Evolutionary conservation across 2,797 vertebrate genomes (phyloP), one percentile per base, ranked within the genome.

Genomic region (Peromyscus attwateri): DNA sequence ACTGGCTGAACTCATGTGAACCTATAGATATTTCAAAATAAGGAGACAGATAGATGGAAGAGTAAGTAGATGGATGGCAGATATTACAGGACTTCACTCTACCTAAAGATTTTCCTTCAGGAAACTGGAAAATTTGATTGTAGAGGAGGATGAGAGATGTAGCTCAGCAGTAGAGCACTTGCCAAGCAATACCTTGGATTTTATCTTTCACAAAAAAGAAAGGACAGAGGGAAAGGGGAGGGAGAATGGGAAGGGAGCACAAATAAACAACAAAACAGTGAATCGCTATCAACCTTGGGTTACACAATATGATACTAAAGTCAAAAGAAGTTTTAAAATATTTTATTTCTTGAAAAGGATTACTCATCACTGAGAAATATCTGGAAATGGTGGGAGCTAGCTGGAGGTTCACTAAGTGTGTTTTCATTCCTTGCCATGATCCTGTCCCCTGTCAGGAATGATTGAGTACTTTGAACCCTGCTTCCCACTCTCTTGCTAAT

Each of bases 261-360:
- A 62, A 75, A 64, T 1, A 68, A 68, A 34, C 6, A 16, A 62
- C 57, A 23, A 31, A 52, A 31, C 11, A n/a, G 13, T 29, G 9
- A 77, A 40, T 2, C 55, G 43, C 46, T 91, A 71, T 76, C n/a
- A 93, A 43, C 1, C 60, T 43, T 34, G n/a, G 14, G 62, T 52
- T 96, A 25, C 23, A 90, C 0, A 68, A 71, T 62, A 77, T 2
- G 92, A 60, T 89, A 29, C 0, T 82, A 8, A 70, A 70, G 27
- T 76, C 49, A 85, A 55, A 52, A 29, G 14, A 91, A 89, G 37
- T 87, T 79, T 91, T 75, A 4, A 94, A 77, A 83, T 94, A 64
- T 9, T 62, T 91, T 84, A 1, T 71, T 75, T 90, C 70, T 82
- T 23, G 92, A 66, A 71, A 92, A 87, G 11, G 31, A 70, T 84